Base-by-base conservation (phyloP, 2,888 invertebrate genomes). In the Microctonus brassicae region DNA sequence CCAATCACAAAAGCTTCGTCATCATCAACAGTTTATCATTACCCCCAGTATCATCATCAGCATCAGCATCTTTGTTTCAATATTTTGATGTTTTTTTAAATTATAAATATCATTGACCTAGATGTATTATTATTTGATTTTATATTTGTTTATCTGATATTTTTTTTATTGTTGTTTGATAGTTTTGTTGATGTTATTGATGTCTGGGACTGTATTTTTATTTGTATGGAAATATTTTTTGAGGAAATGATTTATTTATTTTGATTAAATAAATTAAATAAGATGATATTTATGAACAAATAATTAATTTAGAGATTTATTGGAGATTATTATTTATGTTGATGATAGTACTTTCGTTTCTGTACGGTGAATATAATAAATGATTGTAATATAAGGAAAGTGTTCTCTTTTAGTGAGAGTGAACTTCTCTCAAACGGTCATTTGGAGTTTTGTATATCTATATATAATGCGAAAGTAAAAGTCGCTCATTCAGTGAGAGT, bases 391-490 rank as follows among this genome's bases (percentile, higher is more conserved):
- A 17, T 52, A 67, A 73, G 73, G 76, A 76, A 76, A 76, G 76
- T 73, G 65, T 62, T 69, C 70, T 67, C 60, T 62, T 67, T 70
- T 72, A 42, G 66, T 58, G 65, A 62, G 52, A 66, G 55, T 69
- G 66, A 60, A 61, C 36, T 34, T 58, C 20, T 61, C 55, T 68
- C 58, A 67, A 72, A 64, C 53, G 60, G 22, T 47, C 20, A 29
- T 73, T 72, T 73, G 13, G 47, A 55, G 58, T 69, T 72, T 76
- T 52, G 47, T 63, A 64, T 53, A 26, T 42, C 63, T 17, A 52
- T 52, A 52, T 9, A 68, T 66, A 78, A 80, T 80, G 82, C 81
- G 82, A 83, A 84, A 84, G 84, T 84, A 81, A 83, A 82, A 81
- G 82, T 77, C 75, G 78, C 66, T 76, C 77, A 79, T 76, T 77